Conservation (phyloP, 2,113 vertebrate species). For the Anguilla rostrata region DNA sequence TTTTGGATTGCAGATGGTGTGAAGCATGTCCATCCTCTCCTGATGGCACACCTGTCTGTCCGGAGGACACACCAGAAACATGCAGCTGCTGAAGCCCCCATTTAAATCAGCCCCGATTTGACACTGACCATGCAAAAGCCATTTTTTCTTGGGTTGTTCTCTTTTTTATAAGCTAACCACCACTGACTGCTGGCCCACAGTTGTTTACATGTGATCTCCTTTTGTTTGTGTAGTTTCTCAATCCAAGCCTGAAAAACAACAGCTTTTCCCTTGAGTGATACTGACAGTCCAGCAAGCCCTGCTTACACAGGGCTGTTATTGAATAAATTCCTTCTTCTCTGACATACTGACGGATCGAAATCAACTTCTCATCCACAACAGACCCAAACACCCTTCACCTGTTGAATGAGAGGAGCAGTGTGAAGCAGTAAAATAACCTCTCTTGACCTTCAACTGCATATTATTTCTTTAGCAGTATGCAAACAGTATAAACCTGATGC, state of each 20-base stretch:
- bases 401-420: background rate
- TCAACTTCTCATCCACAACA: slow-evolving; percentile 25
- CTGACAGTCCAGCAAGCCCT: slow-evolving; percentile 18
- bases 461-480: slow-evolving; percentile 28
- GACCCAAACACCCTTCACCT: background rate
- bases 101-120: slow-evolving; percentile 30
- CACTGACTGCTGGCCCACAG: background rate
- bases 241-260: slow-evolving; percentile 28
- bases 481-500: slow-evolving; percentile 37
- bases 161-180: background rate
- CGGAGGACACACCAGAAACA: background rate
- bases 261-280: slow-evolving; percentile 30
- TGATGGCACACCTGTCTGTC: background rate
- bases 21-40: background rate
- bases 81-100: background rate
- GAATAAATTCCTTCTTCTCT: background rate
- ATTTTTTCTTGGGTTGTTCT: background rate
- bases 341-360: slow-evolving; percentile 31
- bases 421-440: slow-evolving; percentile 25
- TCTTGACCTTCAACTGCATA: slow-evolving; percentile 26
- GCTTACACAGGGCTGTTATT: slow-evolving; percentile 18
- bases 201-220: slow-evolving; percentile 20
- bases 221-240: slow-evolving; percentile 22
- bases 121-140: slow-evolving; percentile 43
- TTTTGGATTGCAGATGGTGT: background rate